A percentile compares a stretch with the other conserved stretches of the same genome.
Evolutionary conservation across 2,797 vertebrate species (phyloP).

Genomic region (Thripadectes ignobilis): DNA sequence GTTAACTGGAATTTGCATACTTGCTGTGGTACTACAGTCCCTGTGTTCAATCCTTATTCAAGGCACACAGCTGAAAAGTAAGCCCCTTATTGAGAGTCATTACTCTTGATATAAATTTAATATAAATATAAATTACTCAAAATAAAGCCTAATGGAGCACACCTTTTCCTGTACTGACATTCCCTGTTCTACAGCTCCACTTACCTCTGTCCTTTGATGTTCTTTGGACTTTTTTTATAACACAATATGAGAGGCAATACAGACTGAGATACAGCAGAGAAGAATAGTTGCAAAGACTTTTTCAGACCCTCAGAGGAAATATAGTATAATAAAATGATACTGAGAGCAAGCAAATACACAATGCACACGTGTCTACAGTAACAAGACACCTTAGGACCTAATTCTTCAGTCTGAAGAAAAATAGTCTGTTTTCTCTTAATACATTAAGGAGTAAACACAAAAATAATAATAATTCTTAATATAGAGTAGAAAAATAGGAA

Average conservation of each 20-base stretch:
- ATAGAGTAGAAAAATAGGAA: not conserved
- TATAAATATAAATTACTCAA: too few relatives aligned
- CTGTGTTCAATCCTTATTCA: not conserved
- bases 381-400: not conserved
- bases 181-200: not conserved
- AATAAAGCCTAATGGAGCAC: not conserved
- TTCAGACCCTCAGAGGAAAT: not conserved
- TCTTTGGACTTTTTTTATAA: not conserved
- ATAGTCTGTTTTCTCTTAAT: not conserved
- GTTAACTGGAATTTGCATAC: conserved; percentile 2
- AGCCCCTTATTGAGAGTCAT: not conserved
- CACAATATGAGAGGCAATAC: not conserved
- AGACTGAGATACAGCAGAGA: not conserved
- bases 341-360: not conserved
- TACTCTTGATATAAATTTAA: too few relatives aligned
- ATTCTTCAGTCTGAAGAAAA: not conserved
- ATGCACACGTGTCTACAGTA: not conserved
- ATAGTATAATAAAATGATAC: not conserved
- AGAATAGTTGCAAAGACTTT: not conserved
- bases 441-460: not conserved
- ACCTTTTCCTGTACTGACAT: not conserved
- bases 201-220: not conserved
- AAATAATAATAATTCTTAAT: not conserved
- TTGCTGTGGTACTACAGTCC: not conserved
- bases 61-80: not conserved